Percentiles rank a stretch among this genome's conserved stretches.
These are phyloP conservation scores for Sebastiscus tertius DNA, from an alignment of 2,797 vertebrate species.

Conservation along the genomic window DNA sequence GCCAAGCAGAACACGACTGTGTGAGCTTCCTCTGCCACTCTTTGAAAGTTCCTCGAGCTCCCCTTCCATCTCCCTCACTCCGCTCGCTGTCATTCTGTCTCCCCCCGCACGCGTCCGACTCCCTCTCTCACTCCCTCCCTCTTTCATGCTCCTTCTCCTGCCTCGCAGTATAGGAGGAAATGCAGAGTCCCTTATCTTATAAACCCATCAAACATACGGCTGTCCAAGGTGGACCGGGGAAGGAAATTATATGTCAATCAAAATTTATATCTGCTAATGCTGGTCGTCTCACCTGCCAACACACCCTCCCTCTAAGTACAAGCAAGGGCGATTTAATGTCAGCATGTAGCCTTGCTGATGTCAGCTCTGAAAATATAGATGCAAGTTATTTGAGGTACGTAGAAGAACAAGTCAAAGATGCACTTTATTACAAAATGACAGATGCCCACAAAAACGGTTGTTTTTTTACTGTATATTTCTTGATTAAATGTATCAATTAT, in stretches of 20 bases:
- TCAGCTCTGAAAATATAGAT: slow-evolving; percentile 36
- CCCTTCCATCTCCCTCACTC: slow-evolving; percentile 59
- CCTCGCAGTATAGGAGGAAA: slow-evolving; percentile 55
- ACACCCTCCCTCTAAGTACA: slow-evolving; percentile 34
- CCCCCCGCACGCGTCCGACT: slow-evolving; percentile 13
- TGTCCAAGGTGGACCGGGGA: slow-evolving; percentile 70
- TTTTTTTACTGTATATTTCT: neutral
- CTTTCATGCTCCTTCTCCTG: slow-evolving; percentile 46
- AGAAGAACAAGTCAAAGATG: neutral
- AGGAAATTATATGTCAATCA: slow-evolving; percentile 84
- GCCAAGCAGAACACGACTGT: slow-evolving; percentile 60
- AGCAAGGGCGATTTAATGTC: slow-evolving; percentile 72
- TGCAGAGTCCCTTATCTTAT: slow-evolving; percentile 75
- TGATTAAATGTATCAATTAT: neutral
- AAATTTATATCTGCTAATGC: slow-evolving; percentile 79
- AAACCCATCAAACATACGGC: slow-evolving; percentile 75
- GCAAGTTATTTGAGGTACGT: neutral
- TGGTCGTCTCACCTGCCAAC: slow-evolving; percentile 39
- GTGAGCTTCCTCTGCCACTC: slow-evolving; percentile 69
- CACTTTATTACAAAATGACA: neutral
- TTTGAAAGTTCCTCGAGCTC: slow-evolving; percentile 77
- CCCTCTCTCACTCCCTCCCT: slow-evolving; percentile 28
- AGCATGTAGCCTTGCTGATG: slow-evolving; percentile 32
- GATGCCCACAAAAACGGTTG: neutral
- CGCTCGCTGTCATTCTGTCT: slow-evolving; percentile 48